Evolutionary conservation across 1,140 invertebrate species (phyloP), one percentile per base, ranked within the genome.

Genomic region (Marisa cornuarietis): DNA sequence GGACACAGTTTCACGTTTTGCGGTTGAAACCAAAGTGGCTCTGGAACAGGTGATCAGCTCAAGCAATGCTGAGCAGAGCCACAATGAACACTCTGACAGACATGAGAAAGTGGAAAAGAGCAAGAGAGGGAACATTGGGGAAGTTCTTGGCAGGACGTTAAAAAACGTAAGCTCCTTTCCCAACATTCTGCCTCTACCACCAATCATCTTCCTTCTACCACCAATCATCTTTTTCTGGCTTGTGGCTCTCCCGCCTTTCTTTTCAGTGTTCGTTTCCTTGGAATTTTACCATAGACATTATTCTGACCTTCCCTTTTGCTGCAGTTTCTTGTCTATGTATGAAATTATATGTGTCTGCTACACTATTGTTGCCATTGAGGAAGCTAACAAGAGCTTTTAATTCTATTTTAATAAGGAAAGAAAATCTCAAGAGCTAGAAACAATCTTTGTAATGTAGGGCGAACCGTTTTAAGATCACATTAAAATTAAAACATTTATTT

Each of bases 41-140:
- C 85, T 93, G 52, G 92, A 93, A 86, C 91, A 92, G 85, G 93
- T 93, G 54, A 92, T 93, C 71, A 90, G 89, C 81, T 85, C 90
- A 20, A 90, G 90, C 52, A 90, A 91, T 73, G 84, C 63, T 8
- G 71, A 73, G 52, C 81, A 80, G 79, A 76, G 81, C 13, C 65
- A 31, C 65, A 24, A 11, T 10, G 65, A 68, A 22, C 65, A 31
- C 22, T n/a, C 65, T 14, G 65, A 68, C 66, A 82, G 81, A 54
- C 74, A 76, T 22, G 74, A 76, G 18, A 76, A 65, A 49, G 74
- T 26, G 65, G 80, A 77, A 11, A 82, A 82, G 83, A 81, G 72
- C 54, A 85, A 84, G 74, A 85, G 87, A 74, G 84, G 81, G 54
- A 83, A 82, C 81, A 85, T 89, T 31, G 88, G 88, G 72, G 91